phyloP scores from a whole-genome alignment of 1,140 invertebrate species.

The Nomia melanderi region DNA sequence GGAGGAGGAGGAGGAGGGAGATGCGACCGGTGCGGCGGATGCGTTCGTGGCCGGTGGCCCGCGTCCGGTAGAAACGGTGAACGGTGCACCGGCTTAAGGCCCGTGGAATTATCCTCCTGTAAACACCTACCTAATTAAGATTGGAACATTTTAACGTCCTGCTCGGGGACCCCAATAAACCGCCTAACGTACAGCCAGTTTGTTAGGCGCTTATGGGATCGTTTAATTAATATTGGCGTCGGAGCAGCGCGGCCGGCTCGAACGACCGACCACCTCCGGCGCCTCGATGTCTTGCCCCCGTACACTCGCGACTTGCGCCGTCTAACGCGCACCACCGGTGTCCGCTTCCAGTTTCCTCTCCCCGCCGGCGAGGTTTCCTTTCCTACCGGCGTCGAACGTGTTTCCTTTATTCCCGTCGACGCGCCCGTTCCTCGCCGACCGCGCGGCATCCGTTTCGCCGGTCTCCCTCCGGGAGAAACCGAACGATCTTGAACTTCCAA shows the following conservation, averaged over 20 bases:
- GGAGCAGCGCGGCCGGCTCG: conserved; percentile 61
- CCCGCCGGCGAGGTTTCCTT: conserved; percentile 7
- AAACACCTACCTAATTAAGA: conserved; percentile 82
- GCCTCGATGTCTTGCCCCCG: conserved; percentile 59
- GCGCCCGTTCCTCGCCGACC: background rate
- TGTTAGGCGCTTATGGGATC: conserved; percentile 78
- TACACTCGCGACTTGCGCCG: conserved; percentile 53
- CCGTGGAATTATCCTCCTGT: conserved; percentile 77
- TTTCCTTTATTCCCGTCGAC: background rate
- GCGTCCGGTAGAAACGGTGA: conserved; percentile 54
- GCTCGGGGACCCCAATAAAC: conserved; percentile 76
- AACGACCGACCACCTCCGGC: conserved; percentile 75
- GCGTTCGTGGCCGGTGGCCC: conserved; percentile 58
- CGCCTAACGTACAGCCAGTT: conserved; percentile 76
- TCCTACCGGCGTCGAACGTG: too few relatives aligned
- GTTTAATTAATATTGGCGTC: conserved; percentile 80
- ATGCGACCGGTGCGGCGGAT: conserved; percentile 4
- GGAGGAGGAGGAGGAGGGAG: background rate
- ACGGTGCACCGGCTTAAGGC: conserved; percentile 56
- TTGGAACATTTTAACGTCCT: conserved; percentile 80
- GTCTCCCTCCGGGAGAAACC: background rate
- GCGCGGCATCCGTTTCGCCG: background rate
- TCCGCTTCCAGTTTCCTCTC: background rate
- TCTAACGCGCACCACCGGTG: conserved; percentile 1
- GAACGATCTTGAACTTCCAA: too few relatives aligned